phyloP scores from a whole-genome alignment of 2,888 invertebrate species.

The Piscicola geometra region DNA sequence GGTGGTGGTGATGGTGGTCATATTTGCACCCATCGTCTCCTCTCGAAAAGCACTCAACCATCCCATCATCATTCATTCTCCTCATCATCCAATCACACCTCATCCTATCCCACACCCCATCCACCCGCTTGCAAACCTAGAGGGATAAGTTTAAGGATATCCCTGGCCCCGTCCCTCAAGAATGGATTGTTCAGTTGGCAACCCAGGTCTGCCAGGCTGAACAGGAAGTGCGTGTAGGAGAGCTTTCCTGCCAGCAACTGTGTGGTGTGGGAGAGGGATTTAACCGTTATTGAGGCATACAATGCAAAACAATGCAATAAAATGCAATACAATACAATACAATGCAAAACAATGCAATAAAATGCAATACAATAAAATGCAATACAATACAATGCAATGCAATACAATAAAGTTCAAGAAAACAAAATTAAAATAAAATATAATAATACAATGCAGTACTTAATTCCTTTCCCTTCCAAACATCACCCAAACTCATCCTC shows the following conservation, averaged over 20 bases:
- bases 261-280: slow-evolving; percentile 41
- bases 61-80: too few species aligned
- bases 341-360: too few species aligned
- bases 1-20: not conserved
- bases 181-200: slow-evolving; percentile 73
- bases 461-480: not conserved
- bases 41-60: too few species aligned
- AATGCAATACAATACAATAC: too few species aligned
- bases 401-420: too few species aligned
- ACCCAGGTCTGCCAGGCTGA: slow-evolving; percentile 79
- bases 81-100: too few species aligned
- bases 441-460: too few species aligned
- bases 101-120: too few species aligned
- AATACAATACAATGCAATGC: too few species aligned
- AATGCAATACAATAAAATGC: too few species aligned
- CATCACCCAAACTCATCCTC: not conserved
- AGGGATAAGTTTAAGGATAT: slow-evolving; percentile 74
- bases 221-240: slow-evolving; percentile 59
- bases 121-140: slow-evolving; percentile 59
- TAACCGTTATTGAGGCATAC: not conserved
- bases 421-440: slow-evolving; percentile 15
- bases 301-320: too few species aligned
- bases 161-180: slow-evolving; percentile 76
- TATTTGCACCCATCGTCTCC: too few species aligned
- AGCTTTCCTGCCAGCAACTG: slow-evolving; percentile 77